Conservation (phyloP, 2,888 invertebrate species). For the Empis livida region DNA sequence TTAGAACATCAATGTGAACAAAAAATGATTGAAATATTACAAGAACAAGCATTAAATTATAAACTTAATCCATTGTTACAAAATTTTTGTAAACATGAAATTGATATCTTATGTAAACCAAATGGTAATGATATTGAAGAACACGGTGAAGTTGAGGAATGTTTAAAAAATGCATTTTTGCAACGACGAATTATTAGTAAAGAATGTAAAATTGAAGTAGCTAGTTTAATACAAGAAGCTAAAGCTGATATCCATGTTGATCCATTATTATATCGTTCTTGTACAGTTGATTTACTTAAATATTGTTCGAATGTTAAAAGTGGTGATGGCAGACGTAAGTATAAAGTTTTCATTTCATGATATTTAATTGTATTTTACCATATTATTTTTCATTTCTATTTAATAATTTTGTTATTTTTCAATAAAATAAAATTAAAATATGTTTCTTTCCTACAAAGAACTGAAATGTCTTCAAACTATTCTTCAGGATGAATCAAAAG, state of each 20-base stretch:
- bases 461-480: constrained; percentile 62
- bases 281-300: constrained; percentile 69
- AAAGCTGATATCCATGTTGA: constrained; percentile 93
- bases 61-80: constrained; percentile 78
- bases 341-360: neutral
- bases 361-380: no score
- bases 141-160: constrained; percentile 62
- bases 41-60: constrained; percentile 83
- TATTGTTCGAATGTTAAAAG: constrained; percentile 68
- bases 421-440: no score
- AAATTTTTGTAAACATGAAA: constrained; percentile 63
- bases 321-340: constrained; percentile 84
- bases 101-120: constrained; percentile 47
- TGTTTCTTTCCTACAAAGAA: constrained; percentile 41
- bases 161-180: constrained; percentile 72
- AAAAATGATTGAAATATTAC: constrained; percentile 67
- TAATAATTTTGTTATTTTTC: no score
- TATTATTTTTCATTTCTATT: no score
- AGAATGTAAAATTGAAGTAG: constrained; percentile 73
- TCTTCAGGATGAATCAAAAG: constrained; percentile 51
- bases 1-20: constrained; percentile 64
- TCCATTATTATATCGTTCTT: constrained; percentile 78
- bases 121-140: constrained; percentile 26
- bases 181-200: constrained; percentile 58
- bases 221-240: constrained; percentile 75